Base-by-base conservation (phyloP, 2,888 invertebrate genomes). In the Thymelicus sylvestris region DNA sequence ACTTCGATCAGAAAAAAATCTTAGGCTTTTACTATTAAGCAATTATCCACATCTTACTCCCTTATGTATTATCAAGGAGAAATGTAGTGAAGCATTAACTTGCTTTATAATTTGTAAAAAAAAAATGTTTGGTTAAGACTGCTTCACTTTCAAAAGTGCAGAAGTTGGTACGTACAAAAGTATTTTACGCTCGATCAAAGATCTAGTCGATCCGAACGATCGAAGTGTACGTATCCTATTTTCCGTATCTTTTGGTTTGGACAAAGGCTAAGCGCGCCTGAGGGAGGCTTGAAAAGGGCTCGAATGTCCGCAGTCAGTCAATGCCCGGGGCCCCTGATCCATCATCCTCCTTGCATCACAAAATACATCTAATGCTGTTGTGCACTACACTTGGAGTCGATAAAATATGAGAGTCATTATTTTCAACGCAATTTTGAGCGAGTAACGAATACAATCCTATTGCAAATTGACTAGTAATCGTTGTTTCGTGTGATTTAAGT, bases 241-340 rank as follows among this genome's bases (percentile, higher is more conserved):
- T 60, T 41, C 60, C 39, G 2, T 41, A 41, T 39, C 41, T 60
- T 60, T 60, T 38, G 57, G 60, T 15, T 15, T 60, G 41, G 60
- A 41, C 41, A 41, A 41, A 60, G 41, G 60, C 60, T 41, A 60
- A 38, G 10, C 57, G 48, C 48, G 50, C 55, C 59, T 31, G 60
- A 41, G 41, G 4, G 39, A 41, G 41, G 60, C 41, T 41, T 8
- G 39, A 10, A 60, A 41, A 15, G 15, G 10, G 60, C 60, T 60
- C 41, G 44, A 52, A 19, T 52, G 44, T 68, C 31, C 24, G 39
- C 57, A 39, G 52, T 68, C 55, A 63, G 38, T 38, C 7, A 13
- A 6, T 24, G 70, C 70, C 78, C 75, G 61, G 41, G 66, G 76
- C 77, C 66, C 59, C 78, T 77, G 79, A 81, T 81, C 77, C 75